Base-by-base conservation (phyloP, 2,797 vertebrate species). In the Smutsia gigantea region DNA sequence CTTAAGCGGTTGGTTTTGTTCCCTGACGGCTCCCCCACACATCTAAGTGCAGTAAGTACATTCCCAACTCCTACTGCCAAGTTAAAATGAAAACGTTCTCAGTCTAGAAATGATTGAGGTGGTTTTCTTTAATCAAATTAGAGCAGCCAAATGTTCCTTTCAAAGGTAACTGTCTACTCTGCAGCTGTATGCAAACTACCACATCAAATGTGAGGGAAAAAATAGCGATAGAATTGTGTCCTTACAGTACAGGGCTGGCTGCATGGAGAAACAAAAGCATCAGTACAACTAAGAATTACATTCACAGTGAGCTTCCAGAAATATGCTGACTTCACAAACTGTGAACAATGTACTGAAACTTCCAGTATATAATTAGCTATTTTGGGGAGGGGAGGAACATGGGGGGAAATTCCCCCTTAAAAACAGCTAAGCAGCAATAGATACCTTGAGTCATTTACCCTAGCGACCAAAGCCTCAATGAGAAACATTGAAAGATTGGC, bases 161-260 rank as follows among this genome's bases (percentile, higher is more conserved):
- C 99, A 99, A 99, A 99, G 98, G 98, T 99, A 99, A 99, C 98
- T 99, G 98, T 99, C 98, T 99, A 99, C 98, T 98, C 98, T 98
- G 99, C 99, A 99, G 99, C 99, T 99, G 99, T 99, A 99, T 99
- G 99, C 99, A 99, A 99, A 99, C 98, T 96, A 99, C 98, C 98
- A 98, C 98, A 99, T 98, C 98, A 99, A 98, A 98, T 98, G 98
- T 98, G 97, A 72, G 89, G 93, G 85, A 72, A 94, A 97, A 98
- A 98, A 98, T 98, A 98, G 97, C 98, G 96, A 98, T 97, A 98
- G 98, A 98, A 98, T 98, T 98, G 98, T 98, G 93, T 98, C 98
- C 98, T 98, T 98, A 98, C 98, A 98, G 98, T 98, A 98, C 78
- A 97, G 97, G 61, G 95, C 98, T 95, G 96, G 98, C 98, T 98